Evolutionary conservation across 2,113 vertebrate genomes (phyloP), one percentile per base, ranked within the genome.

Genomic region (Spea bombifrons): DNA sequence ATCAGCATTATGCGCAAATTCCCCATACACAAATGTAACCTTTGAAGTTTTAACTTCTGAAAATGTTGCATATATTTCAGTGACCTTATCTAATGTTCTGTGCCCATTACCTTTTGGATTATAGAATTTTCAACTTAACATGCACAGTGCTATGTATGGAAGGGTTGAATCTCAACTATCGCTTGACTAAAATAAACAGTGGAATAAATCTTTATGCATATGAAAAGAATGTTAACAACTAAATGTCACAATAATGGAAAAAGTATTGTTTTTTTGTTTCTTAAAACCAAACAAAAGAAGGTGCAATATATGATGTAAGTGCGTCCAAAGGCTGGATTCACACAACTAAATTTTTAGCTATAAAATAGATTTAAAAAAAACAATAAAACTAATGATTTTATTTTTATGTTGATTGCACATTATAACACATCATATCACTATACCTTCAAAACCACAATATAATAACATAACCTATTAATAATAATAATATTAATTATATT

Each of bases 11-110:
- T 57, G 15, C 44, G 16, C 45, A 17, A 74, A 66, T 66, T 75
- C 73, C 45, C 66, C 5, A 13, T 70, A 61, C 46, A 64, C 67
- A 71, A 78, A 78, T 63, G 48, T 78, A 64, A 78, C 76, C 68
- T 64, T 78, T 71, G 30, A 71, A 71, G 68, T 63, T 70, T 63
- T 65, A 71, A 78, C 69, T 71, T 63, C 61, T 78, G 76, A 71
- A 68, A 63, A 78, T 49, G 17, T 47, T 64, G 7, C 46, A 61
- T 45, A 78, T 46, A 78, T 64, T 64, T 71, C 48, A 50, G 61
- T 71, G 47, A 78, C 67, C 55, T 78, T 78, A 71, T 52, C n/a
- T 55, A 71, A 30, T 66, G 65, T 46, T 50, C 47, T 16, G 15
- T 44, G 67, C 45, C 55, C 8, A 71, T 71, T 49, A 45, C 55